Base-by-base conservation (phyloP, 2,113 vertebrate species). In the Cynoglossus semilaevis region DNA sequence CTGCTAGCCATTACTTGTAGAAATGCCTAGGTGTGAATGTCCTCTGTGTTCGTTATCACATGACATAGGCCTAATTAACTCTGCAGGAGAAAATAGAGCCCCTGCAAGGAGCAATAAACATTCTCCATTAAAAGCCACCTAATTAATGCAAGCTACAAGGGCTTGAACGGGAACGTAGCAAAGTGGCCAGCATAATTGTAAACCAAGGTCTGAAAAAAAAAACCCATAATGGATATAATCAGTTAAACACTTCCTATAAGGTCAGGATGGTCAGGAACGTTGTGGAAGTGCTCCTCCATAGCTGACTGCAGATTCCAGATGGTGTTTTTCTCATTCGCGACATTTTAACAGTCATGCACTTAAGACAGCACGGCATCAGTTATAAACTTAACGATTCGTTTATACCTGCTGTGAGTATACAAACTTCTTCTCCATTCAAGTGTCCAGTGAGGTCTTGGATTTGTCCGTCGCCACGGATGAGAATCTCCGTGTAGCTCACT, bases 1-100 rank as follows among this genome's bases (percentile, higher is more conserved):
- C 45, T 46, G 55, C 66, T 59, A 65, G 67, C 73, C 63, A 40
- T 5, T 48, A 68, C 58, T 67, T 57, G 63, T 57, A 54, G 67
- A 66, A 22, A 66, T 19, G 34, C 41, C 41, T 44, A 16, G 57
- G 58, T 68, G 70, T 70, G 34, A 51, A 56, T 67, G 85, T 72
- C 81, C 85, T 87, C 77, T 80, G 62, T 37, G 38, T 62, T 65
- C 65, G 72, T 73, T 82, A 77, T 72, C 80, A 64, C 66, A 66
- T 80, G 75, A 75, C 77, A 81, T 54, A 37, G 64, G 49, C 67
- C 72, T 87, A 81, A 88, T 88, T 88, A 87, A 87, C 74, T 83
- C 57, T 45, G 68, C 36, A 72, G 78, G 47, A 2, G 67, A 80
- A 82, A 86, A 82, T 67, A 59, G 77, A 79, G 76, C 46, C 72